Percentiles rank a stretch among this genome's conserved stretches.
These are phyloP conservation scores for Tetranychus truncatus DNA, from an alignment of 2,888 invertebrate species.

Conservation along the genomic window DNA sequence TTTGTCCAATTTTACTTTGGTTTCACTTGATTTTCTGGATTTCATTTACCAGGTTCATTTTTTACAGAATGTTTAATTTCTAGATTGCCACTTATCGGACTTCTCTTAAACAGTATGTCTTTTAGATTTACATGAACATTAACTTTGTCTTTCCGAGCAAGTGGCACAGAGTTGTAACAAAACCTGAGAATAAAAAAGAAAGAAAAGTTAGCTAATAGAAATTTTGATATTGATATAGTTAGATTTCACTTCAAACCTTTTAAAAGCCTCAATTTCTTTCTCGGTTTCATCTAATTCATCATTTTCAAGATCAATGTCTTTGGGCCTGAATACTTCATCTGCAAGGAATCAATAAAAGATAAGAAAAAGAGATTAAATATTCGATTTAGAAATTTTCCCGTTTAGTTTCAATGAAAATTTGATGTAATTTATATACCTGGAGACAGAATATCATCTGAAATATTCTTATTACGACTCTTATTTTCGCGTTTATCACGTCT, in stretches of 20 bases:
- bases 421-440: slow-evolving; percentile 17
- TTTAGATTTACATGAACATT: slow-evolving; percentile 37
- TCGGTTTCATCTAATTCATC: slow-evolving; percentile 60
- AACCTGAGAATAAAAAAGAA: slow-evolving; percentile 15
- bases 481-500: neutral
- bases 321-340: slow-evolving; percentile 59
- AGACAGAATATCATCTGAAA: slow-evolving; percentile 23
- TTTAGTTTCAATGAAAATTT: neutral
- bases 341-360: slow-evolving; percentile 23
- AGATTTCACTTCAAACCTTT: slow-evolving; percentile 38
- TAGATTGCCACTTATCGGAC: too few relatives aligned
- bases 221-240: neutral
- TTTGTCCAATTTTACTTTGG: too few relatives aligned
- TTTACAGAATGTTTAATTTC: too few relatives aligned
- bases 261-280: slow-evolving; percentile 64
- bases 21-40: too few relatives aligned
- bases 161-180: slow-evolving; percentile 51
- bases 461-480: slow-evolving; percentile 26
- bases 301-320: slow-evolving; percentile 55
- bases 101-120: too few relatives aligned
- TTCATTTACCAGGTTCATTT: too few relatives aligned
- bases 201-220: neutral
- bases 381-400: too few relatives aligned
- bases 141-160: slow-evolving; percentile 46
- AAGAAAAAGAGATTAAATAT: too few relatives aligned